These are phyloP conservation scores for Lacerta viridis DNA, from an alignment of 2,797 vertebrate genomes.

Conservation along the genomic window DNA sequence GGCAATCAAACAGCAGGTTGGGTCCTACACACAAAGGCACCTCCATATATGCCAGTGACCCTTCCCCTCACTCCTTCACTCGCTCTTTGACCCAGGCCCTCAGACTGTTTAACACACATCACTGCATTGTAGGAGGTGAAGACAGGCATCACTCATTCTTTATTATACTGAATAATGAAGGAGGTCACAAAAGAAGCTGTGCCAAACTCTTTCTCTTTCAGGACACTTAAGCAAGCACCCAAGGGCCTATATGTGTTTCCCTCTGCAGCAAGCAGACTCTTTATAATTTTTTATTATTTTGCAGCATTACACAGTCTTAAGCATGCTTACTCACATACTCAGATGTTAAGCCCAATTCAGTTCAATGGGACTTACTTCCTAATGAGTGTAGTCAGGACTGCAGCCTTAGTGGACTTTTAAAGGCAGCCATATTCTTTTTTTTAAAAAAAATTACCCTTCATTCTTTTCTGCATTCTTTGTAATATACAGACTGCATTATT, in stretches of 20 bases:
- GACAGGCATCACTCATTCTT: conserved; percentile 52
- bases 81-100: conserved; percentile 42
- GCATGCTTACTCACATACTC: background rate
- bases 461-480: conserved; percentile 63
- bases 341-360: background rate
- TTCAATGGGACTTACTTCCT: background rate
- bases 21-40: conserved; percentile 37
- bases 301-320: conserved; percentile 23
- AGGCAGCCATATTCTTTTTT: conserved; percentile 57
- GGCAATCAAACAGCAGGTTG: conserved; percentile 34
- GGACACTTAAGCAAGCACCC: conserved; percentile 45
- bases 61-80: conserved; percentile 25
- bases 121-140: background rate
- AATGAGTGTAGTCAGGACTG: background rate
- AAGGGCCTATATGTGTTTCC: conserved; percentile 54
- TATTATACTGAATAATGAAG: conserved; percentile 58
- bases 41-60: conserved; percentile 42
- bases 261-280: conserved; percentile 38
- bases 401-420: conserved; percentile 57
- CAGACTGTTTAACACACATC: conserved; percentile 37
- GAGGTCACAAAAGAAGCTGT: conserved; percentile 53
- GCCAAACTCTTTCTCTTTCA: conserved; percentile 50
- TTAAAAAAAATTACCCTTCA: background rate
- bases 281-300: background rate
- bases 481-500: conserved; percentile 37